These are phyloP conservation scores for Amaurobius ferox DNA, from an alignment of 2,888 invertebrate species.

Conservation along the genomic window DNA sequence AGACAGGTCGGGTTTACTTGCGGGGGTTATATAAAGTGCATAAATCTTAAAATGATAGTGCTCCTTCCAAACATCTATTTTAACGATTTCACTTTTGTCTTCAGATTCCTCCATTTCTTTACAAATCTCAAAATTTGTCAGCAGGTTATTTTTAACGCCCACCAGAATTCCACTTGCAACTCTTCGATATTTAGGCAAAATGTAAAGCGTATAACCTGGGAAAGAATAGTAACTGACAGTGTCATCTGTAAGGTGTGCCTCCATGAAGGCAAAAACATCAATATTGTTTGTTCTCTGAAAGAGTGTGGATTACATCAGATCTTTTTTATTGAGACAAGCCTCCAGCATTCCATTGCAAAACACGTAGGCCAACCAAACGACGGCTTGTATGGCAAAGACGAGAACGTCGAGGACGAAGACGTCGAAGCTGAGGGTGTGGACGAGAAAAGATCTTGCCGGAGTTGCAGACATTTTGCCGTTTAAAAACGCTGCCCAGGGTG, in stretches of 20 bases:
- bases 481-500: too few relatives aligned
- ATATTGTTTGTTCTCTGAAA: too few relatives aligned
- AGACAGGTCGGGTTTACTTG: constrained; percentile 4
- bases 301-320: neutral
- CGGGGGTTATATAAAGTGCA: constrained; percentile 25
- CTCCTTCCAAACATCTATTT: neutral
- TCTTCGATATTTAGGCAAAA: neutral
- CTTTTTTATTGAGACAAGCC: neutral
- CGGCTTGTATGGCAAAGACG: too few relatives aligned
- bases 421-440: too few relatives aligned
- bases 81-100: constrained; percentile 5
- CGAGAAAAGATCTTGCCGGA: too few relatives aligned
- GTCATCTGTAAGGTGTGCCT: neutral
- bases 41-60: neutral
- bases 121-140: neutral
- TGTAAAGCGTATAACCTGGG: neutral
- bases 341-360: neutral
- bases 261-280: neutral
- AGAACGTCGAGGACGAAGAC: too few relatives aligned
- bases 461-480: too few relatives aligned
- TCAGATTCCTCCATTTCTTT: neutral
- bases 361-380: neutral
- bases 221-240: neutral
- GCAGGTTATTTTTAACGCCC: neutral
- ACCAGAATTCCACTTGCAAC: constrained; percentile 2